Evolutionary conservation across 2,888 invertebrate species (phyloP), one percentile per base, ranked within the genome.

Genomic region (Diabrotica balteata): DNA sequence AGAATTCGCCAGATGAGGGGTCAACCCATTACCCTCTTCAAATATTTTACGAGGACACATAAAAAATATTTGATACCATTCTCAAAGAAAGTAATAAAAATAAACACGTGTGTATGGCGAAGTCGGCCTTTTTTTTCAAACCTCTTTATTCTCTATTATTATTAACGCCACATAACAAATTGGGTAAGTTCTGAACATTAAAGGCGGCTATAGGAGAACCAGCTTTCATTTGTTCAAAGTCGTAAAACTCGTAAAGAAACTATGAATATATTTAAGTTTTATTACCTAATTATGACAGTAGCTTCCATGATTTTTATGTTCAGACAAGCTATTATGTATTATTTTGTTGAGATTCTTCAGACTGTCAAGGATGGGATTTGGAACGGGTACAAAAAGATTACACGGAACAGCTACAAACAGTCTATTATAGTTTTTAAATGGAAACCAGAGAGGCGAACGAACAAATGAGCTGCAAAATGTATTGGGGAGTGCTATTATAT

Each of bases 1-100:
- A 32, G 32, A 32, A 32, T 32, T 32, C 32, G 32, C 32, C 32
- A 32, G 32, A 32, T 32, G 32, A 32, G 59, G 66, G 67, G 68
- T 70, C 68, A 67, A 70, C 68, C 66, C 68, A 70, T 71, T 71
- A 67, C 72, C 69, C 72, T 70, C 69, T 72, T 69, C 59, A 61
- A 63, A 65, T 66, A 68, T 71, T 71, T 68, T 70, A 73, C 67
- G 73, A 62, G 60, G 66, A 22, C 55, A 67, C 72, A 75, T 71
- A 74, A 75, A 75, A 69, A 69, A 69, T 66, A 67, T 72, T 70
- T 66, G 70, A 70, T 72, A 69, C 67, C 71, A 66, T 74, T 74
- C 67, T 74, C 63, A 76, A 74, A 75, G 75, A 75, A 75, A 75
- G 74, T 74, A 76, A 76, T 76, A 76, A 76, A 76, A 68, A 65